Percentiles rank a stretch among this genome's conserved stretches.
Evolutionary conservation across 92 coral and sea anemone species (phyloP).

Genomic region (Siderastrea radians): DNA sequence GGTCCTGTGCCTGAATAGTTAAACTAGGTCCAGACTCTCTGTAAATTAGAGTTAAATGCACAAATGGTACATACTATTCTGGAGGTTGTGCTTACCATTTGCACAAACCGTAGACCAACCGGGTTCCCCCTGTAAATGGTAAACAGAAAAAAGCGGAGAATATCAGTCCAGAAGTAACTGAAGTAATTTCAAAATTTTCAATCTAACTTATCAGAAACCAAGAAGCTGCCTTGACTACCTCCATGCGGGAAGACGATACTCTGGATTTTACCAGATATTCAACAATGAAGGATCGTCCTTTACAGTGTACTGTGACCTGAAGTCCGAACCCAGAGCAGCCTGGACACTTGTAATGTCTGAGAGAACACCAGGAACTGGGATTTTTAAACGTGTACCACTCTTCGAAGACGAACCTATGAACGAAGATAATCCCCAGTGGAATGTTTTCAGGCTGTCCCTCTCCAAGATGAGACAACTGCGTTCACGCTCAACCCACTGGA

Average conservation of each 20-base stretch:
- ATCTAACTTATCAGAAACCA: background rate
- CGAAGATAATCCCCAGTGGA: conserved; percentile 63
- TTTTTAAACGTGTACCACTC: conserved; percentile 14
- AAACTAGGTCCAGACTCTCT: no score
- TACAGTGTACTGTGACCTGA: conserved; percentile 65
- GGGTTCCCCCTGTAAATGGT: background rate
- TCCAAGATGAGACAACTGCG: conserved; percentile 40
- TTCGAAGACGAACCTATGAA: conserved; percentile 17
- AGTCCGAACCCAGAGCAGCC: conserved; percentile 56
- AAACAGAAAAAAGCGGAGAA: no score
- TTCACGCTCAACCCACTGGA: conserved; percentile 66
- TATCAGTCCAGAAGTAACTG: background rate
- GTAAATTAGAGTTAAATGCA: no score
- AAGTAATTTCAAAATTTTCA: background rate
- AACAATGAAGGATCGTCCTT: conserved; percentile 26
- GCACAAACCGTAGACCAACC: no score
- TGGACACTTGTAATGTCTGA: conserved; percentile 73
- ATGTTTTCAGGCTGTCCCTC: conserved; percentile 47
- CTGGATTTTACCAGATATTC: conserved; percentile 56
- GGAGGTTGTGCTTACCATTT: no score
- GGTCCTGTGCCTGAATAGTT: no score
- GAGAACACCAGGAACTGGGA: conserved; percentile 37
- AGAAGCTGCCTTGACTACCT: conserved; percentile 22
- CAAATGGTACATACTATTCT: no score
- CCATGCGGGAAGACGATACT: conserved; percentile 24